Base-by-base conservation (phyloP, 1,140 invertebrate genomes). In the Rhopalosiphum maidis region DNA sequence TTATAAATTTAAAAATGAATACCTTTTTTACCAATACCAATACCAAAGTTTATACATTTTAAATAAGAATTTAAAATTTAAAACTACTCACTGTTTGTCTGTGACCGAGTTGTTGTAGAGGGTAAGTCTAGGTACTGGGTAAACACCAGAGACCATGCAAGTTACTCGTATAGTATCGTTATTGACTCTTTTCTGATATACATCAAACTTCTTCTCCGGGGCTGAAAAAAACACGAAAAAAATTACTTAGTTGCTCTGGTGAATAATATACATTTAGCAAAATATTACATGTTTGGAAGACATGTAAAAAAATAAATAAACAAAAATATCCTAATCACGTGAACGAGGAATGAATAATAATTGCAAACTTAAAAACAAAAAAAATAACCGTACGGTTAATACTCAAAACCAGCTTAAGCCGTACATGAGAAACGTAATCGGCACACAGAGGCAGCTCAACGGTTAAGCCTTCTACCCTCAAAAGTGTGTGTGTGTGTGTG, bases 111-210 rank as follows among this genome's bases (percentile, higher is more conserved):
- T 91, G 92, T 94, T 94, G 93, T 77, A 94, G 86, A 96, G 95
- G 22, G 95, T 95, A 86, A 96, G 95, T 89, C 96, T 96, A n/a
- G 96, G 96, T 93, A 95, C 95, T 0, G 96, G 96, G 89, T 94
- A 96, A 25, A 96, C 95, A 5, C 96, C 96, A 94, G 96, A 95
- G 0, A 95, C 96, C 23, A 95, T 95, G 94, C 96, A 96, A 35
- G 96, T 95, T 15, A 96, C 95, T 94, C 96, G 96, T 60, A 96
- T 94, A 30, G 95, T 95, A 21, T 95, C 95, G 35, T 95, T 95
- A 18, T 95, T 95, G 1, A 95, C 94, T 55, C 95, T 94, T 90
- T 95, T 95, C 94, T 95, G 95, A 48, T 95, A 95, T 94, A 96
- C 95, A 91, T 96, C 95, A 94, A 96, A 95, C 85, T 94, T 95